Conservation (phyloP, 2,797 vertebrate genomes). For the Aldrovandia affinis region DNA sequence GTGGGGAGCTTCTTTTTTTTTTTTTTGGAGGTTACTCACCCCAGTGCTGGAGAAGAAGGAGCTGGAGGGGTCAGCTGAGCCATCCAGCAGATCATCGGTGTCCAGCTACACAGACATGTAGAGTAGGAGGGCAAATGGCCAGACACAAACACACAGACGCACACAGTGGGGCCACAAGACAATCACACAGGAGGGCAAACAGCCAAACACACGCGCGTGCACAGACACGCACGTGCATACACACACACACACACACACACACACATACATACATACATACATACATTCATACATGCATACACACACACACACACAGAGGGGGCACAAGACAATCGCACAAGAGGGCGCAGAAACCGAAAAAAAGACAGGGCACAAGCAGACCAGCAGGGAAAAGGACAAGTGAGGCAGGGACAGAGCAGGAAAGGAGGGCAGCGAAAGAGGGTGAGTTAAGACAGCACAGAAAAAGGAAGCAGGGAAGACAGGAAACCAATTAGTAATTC, state of each 20-base stretch:
- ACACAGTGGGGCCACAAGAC: too few relatives aligned
- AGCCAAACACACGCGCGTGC: slow-evolving; percentile 43
- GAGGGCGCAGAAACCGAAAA: not conserved
- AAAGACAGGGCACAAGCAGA: not conserved
- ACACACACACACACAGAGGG: not conserved
- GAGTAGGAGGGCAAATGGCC: slow-evolving; percentile 62
- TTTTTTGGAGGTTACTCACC: slow-evolving; percentile 82
- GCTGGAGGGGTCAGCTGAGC: slow-evolving; percentile 89
- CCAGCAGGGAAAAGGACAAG: slow-evolving; percentile 27
- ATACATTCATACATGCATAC: not conserved
- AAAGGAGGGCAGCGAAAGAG: not conserved
- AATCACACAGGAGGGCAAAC: slow-evolving; percentile 57
- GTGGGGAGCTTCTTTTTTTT: too few relatives aligned
- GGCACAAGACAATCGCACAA: not conserved
- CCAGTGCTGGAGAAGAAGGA: slow-evolving; percentile 93
- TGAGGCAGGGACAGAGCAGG: slow-evolving; percentile 27
- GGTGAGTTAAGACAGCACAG: not conserved
- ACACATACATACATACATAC: not conserved
- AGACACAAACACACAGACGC: slow-evolving; percentile 58
- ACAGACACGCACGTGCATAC: not conserved
- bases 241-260: not conserved
- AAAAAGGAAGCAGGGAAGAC: slow-evolving; percentile 45
- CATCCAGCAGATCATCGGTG: slow-evolving; percentile 97
- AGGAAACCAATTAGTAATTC: slow-evolving; percentile 60
- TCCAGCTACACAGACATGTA: slow-evolving; percentile 85